Evolutionary conservation across 2,888 invertebrate genomes (phyloP).

Genomic region (Shargacucullia verbasci): DNA sequence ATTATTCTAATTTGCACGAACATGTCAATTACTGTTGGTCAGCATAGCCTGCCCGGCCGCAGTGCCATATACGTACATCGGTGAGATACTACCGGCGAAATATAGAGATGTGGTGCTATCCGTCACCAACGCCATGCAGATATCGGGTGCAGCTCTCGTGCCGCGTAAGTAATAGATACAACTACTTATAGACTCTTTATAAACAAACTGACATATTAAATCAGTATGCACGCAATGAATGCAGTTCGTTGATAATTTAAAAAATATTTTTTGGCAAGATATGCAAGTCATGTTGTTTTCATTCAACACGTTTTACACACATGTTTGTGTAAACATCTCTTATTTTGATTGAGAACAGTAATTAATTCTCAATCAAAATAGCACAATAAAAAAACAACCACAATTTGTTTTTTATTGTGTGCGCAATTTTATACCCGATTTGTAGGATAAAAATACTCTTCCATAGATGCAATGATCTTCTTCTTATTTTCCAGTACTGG

Average conservation of each 20-base stretch:
- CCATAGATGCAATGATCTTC: background rate
- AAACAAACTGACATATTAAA: background rate
- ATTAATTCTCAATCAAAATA: too few species aligned
- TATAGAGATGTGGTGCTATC: slow-evolving; percentile 80
- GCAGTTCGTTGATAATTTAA: too few species aligned
- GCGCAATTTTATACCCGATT: too few species aligned
- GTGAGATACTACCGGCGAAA: slow-evolving; percentile 79
- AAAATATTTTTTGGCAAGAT: too few species aligned
- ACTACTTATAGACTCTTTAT: background rate
- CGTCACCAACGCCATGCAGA: slow-evolving; percentile 81
- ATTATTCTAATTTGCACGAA: slow-evolving; percentile 12
- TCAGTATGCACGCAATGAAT: too few species aligned
- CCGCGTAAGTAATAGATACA: slow-evolving; percentile 77
- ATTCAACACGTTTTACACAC: too few species aligned
- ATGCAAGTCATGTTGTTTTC: too few species aligned
- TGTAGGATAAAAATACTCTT: too few species aligned
- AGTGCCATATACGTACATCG: slow-evolving; percentile 81
- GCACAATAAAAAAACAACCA: too few species aligned
- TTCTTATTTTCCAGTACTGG: slow-evolving; percentile 85
- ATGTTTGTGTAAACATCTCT: too few species aligned
- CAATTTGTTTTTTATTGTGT: too few species aligned
- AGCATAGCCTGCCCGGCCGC: slow-evolving; percentile 84
- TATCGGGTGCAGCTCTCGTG: slow-evolving; percentile 76
- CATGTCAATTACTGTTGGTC: slow-evolving; percentile 50
- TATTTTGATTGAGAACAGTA: too few species aligned